Base-by-base conservation (phyloP, 2,113 vertebrate species). In the Scopus umbretta region DNA sequence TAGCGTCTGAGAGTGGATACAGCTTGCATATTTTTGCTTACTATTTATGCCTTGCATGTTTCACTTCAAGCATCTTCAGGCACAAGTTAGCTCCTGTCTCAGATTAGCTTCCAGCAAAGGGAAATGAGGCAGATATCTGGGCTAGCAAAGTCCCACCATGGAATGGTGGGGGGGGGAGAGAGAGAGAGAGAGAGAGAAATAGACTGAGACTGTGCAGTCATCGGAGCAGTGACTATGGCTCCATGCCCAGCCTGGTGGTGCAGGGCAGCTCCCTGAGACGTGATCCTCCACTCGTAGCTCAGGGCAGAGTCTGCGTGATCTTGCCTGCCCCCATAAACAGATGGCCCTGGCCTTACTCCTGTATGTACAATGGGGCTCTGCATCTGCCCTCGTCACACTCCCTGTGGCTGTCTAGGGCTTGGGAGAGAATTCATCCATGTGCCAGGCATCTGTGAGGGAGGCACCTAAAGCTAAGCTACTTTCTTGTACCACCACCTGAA, bases 251-350 rank as follows among this genome's bases (percentile, higher is more conserved):
- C 43, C 80, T 71, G 68, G 89, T 95, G 73, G 61, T 25, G 4
- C 40, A 7, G 78, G 84, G 84, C 87, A 75, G 80, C 76, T 91
- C 70, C 66, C 86, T 76, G 91, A 65, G 93, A 95, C 43, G 56
- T 96, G 93, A 96, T 90, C 49, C 49, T 85, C 21, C 34, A 25
- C 95, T 94, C 70, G 9, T 92, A 94, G 89, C 84, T 82, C 40
- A 68, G 91, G 76, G 87, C 87, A 65, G n/a, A 92, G 56, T 18
- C 76, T 89, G 91, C 1, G 0, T 90, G 63, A 70, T 88, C 82
- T 76, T 38, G 30, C 34, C 67, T 76, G 34, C 58, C 9, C 50
- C 21, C 6, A 3, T 78, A 79, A 87, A 74, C 96, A 96, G 96
- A 96, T 96, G 95, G 73, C 8, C 3, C 78, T 95, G 89, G 80